phyloP scores from a whole-genome alignment of 2,888 invertebrate species.

The Parnassius glacialis region DNA sequence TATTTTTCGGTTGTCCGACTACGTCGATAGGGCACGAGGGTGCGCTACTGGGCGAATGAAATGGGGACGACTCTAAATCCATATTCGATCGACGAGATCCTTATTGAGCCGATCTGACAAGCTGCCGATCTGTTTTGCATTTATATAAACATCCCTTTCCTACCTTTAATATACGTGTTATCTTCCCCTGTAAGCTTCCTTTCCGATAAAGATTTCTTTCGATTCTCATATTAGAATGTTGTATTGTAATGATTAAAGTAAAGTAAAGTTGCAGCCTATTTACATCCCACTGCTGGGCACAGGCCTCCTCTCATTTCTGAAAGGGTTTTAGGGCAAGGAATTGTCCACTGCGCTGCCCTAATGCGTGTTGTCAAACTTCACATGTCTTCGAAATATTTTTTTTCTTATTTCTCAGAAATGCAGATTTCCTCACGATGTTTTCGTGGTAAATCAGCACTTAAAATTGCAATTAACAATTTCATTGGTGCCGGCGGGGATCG shows the following conservation, averaged over 20 bases:
- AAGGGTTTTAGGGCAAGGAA: too few relatives aligned
- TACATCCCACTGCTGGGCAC: too few relatives aligned
- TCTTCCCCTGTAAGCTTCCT: slow-evolving; percentile 46
- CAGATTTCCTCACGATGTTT: too few relatives aligned
- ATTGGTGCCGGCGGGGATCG: too few relatives aligned
- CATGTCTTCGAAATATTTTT: too few relatives aligned
- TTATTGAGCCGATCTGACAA: slow-evolving; percentile 78
- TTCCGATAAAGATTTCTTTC: slow-evolving; percentile 17
- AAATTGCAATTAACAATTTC: too few relatives aligned
- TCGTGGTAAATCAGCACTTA: too few relatives aligned
- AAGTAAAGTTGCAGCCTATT: too few relatives aligned
- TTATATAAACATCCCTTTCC: slow-evolving; percentile 74
- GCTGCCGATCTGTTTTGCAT: slow-evolving; percentile 80
- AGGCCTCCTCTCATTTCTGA: too few relatives aligned
- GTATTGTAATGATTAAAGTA: slow-evolving; percentile 5
- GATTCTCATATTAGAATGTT: slow-evolving; percentile 26
- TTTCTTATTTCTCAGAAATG: too few relatives aligned
- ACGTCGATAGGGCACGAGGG: slow-evolving; percentile 61
- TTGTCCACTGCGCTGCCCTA: too few relatives aligned
- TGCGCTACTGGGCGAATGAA: slow-evolving; percentile 58
- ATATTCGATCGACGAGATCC: slow-evolving; percentile 78
- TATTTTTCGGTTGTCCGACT: slow-evolving; percentile 77
- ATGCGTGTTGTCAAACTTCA: too few relatives aligned
- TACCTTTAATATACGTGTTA: slow-evolving; percentile 64
- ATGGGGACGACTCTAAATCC: slow-evolving; percentile 75